Conservation (phyloP, 2,888 invertebrate species). For the Amphipyra tragopoginis region DNA sequence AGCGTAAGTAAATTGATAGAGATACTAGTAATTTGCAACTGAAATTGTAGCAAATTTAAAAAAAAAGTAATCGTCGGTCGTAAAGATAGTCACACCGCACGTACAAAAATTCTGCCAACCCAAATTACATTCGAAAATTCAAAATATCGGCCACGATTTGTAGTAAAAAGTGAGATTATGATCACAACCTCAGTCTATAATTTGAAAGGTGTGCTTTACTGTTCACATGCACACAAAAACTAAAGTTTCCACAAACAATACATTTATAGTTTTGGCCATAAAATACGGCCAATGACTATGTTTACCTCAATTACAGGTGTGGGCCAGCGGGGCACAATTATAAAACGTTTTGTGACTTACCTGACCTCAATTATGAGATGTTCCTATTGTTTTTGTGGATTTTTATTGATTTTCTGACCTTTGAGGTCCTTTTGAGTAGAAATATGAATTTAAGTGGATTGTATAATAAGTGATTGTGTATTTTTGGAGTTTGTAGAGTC, state of each 20-base stretch:
- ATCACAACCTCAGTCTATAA: neutral
- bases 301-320: constrained; percentile 69
- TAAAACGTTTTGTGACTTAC: constrained; percentile 77
- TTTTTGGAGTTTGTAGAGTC: too few relatives aligned
- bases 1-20: too few relatives aligned
- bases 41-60: too few relatives aligned
- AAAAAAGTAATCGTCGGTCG: too few relatives aligned
- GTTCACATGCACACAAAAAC: constrained; percentile 25
- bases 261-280: constrained; percentile 57
- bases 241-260: constrained; percentile 46
- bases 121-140: too few relatives aligned
- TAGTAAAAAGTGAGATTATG: too few relatives aligned
- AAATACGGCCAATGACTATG: constrained; percentile 72
- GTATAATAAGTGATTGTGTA: too few relatives aligned
- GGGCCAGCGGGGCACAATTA: constrained; percentile 65
- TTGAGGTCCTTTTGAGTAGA: constrained; percentile 16
- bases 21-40: too few relatives aligned
- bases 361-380: constrained; percentile 41
- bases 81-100: too few relatives aligned
- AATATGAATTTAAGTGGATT: constrained; percentile 1
- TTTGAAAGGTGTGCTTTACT: constrained; percentile 14
- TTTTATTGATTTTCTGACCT: constrained; percentile 55
- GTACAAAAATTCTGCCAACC: too few relatives aligned
- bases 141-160: too few relatives aligned
- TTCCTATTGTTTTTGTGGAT: constrained; percentile 50